Percentiles rank a stretch among this genome's conserved stretches.
These are phyloP conservation scores for Syngnathus typhle DNA, from an alignment of 2,113 vertebrate species.

Conservation along the genomic window DNA sequence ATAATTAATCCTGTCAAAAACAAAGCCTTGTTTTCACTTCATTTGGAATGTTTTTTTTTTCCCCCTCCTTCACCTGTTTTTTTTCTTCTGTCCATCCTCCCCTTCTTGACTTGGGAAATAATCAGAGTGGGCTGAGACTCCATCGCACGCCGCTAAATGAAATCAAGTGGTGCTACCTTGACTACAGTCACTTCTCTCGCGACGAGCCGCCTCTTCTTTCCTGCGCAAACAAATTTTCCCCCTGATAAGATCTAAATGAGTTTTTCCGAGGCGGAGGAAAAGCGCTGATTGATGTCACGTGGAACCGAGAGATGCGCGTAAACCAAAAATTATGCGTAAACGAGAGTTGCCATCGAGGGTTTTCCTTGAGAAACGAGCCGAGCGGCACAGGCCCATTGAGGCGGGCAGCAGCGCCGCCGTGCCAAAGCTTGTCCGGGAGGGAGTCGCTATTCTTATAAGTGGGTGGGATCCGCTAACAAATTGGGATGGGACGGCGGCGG, in stretches of 20 bases:
- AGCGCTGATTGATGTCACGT: constrained; percentile 64
- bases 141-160: constrained; percentile 67
- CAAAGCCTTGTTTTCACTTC: neutral
- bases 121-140: constrained; percentile 59
- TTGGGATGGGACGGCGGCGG: constrained; percentile 61
- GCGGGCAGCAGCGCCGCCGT: constrained; percentile 22
- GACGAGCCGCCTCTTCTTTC: constrained; percentile 41
- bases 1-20: neutral
- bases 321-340: constrained; percentile 63
- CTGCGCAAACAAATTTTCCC: constrained; percentile 59
- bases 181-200: constrained; percentile 52
- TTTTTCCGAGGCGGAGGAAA: constrained; percentile 66
- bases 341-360: constrained; percentile 52
- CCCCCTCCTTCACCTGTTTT: neutral
- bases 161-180: constrained; percentile 63
- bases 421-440: constrained; percentile 55
- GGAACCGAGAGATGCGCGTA: constrained; percentile 41
- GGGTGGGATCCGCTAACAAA: constrained; percentile 60
- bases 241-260: constrained; percentile 77
- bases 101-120: constrained; percentile 48
- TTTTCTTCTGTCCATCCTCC: constrained; percentile 16
- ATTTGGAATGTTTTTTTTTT: neutral
- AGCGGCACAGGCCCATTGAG: constrained; percentile 63
- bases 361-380: constrained; percentile 57
- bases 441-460: constrained; percentile 43